These are phyloP conservation scores for Leguminivora glycinivorella DNA, from an alignment of 1,140 invertebrate genomes.

Conservation along the genomic window DNA sequence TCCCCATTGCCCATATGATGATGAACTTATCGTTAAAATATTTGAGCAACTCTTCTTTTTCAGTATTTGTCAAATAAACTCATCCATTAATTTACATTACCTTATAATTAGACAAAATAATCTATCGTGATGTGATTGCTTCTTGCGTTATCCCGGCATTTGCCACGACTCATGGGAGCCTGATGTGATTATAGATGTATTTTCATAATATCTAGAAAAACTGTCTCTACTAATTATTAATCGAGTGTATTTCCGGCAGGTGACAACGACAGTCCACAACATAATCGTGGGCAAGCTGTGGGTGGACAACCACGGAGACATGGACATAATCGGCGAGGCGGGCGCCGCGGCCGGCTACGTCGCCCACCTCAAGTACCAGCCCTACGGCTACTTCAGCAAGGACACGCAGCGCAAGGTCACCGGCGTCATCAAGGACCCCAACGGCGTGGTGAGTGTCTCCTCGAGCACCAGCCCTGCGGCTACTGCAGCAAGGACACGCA, in stretches of 20 bases:
- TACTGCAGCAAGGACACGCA: slow-evolving; percentile 98
- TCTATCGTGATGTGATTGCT: too few relatives aligned
- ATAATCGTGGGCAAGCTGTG: slow-evolving; percentile 99
- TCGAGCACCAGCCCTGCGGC: slow-evolving; percentile 87
- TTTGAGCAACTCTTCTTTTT: too few relatives aligned
- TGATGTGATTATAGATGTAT: too few relatives aligned
- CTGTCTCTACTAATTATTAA: neutral
- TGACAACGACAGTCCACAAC: slow-evolving; percentile 99
- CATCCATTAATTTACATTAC: too few relatives aligned
- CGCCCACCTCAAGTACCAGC: slow-evolving; percentile 97
- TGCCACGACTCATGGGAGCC: too few relatives aligned
- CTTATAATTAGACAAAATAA: too few relatives aligned
- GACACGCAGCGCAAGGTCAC: slow-evolving; percentile 95
- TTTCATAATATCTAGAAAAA: neutral
- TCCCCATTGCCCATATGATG: too few relatives aligned
- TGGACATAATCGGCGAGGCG: slow-evolving; percentile 91
- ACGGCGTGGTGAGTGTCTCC: slow-evolving; percentile 79
- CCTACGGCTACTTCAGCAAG: slow-evolving; percentile 98
- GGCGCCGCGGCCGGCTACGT: slow-evolving; percentile 94
- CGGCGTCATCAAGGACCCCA: slow-evolving; percentile 85
- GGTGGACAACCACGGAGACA: slow-evolving; percentile 99
- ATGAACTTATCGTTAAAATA: too few relatives aligned
- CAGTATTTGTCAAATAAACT: too few relatives aligned
- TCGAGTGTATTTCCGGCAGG: slow-evolving; percentile 60
- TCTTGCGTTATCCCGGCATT: too few relatives aligned